Evolutionary conservation across 2,113 vertebrate species (phyloP).

Genomic region (Alexandromys fortis): DNA sequence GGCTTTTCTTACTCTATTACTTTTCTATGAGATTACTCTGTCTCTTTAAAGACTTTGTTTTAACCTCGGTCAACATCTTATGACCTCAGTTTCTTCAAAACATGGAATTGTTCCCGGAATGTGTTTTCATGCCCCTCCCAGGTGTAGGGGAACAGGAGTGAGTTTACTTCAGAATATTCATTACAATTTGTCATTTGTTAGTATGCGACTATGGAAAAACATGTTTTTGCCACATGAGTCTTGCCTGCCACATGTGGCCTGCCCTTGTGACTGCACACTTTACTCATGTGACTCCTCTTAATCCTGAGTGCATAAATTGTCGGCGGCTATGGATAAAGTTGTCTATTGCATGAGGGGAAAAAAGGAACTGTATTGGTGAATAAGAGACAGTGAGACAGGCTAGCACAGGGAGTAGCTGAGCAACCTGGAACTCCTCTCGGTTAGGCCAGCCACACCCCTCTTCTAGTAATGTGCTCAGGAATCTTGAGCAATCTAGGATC

Average conservation of each 20-base stretch:
- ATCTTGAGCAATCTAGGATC: neutral
- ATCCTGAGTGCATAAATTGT: neutral
- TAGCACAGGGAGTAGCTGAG: neutral
- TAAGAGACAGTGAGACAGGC: neutral
- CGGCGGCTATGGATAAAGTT: neutral
- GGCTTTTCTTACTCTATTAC: too few relatives aligned
- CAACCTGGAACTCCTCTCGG: neutral
- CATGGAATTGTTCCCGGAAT: neutral
- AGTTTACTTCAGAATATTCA: neutral
- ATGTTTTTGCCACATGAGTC: neutral
- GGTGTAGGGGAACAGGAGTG: neutral
- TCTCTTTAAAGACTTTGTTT: too few relatives aligned
- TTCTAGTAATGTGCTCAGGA: neutral
- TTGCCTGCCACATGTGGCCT: too few relatives aligned
- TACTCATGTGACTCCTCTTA: neutral
- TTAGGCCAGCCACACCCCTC: too few relatives aligned
- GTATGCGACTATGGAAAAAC: neutral
- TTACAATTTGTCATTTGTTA: neutral
- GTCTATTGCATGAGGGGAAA: neutral
- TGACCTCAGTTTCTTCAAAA: neutral
- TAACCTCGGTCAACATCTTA: too few relatives aligned
- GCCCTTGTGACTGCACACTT: neutral
- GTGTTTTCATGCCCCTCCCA: neutral
- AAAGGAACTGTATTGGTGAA: neutral
- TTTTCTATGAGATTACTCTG: too few relatives aligned